Percentiles rank a stretch among this genome's conserved stretches.
Evolutionary conservation across 2,797 vertebrate species (phyloP).

Genomic region (Tapera naevia): DNA sequence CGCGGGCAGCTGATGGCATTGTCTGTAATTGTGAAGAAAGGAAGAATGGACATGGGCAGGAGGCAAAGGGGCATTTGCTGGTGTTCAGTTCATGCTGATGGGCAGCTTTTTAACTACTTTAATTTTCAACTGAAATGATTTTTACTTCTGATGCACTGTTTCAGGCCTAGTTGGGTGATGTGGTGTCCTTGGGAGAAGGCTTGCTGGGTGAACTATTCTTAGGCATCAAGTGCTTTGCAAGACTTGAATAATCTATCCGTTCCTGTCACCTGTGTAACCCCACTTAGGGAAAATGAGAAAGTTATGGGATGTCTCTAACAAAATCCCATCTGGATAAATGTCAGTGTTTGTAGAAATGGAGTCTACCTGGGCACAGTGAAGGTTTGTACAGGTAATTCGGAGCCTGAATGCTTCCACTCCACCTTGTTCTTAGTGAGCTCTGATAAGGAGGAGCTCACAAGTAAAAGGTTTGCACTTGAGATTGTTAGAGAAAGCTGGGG

Average conservation of each 20-base stretch:
- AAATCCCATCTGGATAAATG: not conserved
- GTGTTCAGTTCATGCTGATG: not conserved
- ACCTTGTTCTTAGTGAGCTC: not conserved
- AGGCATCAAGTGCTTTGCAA: not conserved
- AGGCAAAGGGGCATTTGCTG: not conserved
- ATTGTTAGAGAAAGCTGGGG: not conserved
- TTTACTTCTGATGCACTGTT: not conserved
- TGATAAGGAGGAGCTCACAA: not conserved
- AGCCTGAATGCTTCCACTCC: not conserved
- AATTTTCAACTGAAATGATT: fast-evolving
- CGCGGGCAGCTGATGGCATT: not conserved
- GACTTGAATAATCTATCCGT: not conserved
- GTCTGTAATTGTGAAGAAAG: fast-evolving
- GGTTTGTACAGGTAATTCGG: not conserved
- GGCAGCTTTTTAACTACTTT: not conserved
- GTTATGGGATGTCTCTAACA: not conserved
- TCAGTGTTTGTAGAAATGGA: not conserved
- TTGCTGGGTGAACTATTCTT: not conserved
- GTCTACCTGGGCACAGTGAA: not conserved
- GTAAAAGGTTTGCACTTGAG: not conserved
- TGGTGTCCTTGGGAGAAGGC: not conserved
- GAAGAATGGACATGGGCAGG: fast-evolving
- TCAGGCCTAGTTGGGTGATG: not conserved
- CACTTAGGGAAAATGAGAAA: fast-evolving
- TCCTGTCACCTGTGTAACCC: not conserved